Conservation (phyloP, 2,888 invertebrate genomes). For the Plebejus argus region DNA sequence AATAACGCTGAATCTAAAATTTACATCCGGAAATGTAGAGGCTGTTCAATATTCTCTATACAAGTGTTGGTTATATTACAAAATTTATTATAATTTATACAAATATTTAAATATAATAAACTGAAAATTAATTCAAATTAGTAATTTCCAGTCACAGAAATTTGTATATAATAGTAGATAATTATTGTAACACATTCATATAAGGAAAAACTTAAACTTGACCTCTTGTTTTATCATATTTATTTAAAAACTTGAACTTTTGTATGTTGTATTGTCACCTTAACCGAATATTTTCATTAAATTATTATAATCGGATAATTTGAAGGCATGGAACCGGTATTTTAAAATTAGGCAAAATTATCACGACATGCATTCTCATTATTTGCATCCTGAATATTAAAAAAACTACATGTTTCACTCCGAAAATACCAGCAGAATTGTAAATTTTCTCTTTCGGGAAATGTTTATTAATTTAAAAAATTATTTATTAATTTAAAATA, state of each 20-base stretch:
- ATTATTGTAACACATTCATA: conserved; percentile 9
- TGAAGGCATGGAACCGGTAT: neutral
- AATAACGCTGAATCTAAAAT: neutral
- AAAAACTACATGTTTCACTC: neutral
- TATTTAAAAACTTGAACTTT: neutral
- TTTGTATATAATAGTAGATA: conserved; percentile 13
- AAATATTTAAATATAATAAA: conserved; percentile 15
- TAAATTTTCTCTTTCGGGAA: no score
- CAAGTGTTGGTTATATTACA: neutral
- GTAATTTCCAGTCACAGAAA: conserved; percentile 1
- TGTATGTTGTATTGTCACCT: neutral
- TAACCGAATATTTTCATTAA: neutral
- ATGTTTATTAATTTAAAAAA: neutral
- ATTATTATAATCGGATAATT: neutral
- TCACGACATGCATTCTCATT: neutral
- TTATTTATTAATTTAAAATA: neutral
- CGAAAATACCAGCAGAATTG: neutral
- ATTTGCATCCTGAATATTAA: neutral
- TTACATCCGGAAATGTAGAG: neutral
- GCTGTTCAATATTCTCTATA: neutral
- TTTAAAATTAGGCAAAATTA: neutral
- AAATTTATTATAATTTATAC: neutral
- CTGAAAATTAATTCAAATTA: conserved; percentile 7
- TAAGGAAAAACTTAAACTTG: conserved; percentile 1
- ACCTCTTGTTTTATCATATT: neutral